A percentile compares a stretch with the other conserved stretches of the same genome.
phyloP scores from a whole-genome alignment of 2,888 invertebrate genomes.

The Agonopterix alstromeriana region DNA sequence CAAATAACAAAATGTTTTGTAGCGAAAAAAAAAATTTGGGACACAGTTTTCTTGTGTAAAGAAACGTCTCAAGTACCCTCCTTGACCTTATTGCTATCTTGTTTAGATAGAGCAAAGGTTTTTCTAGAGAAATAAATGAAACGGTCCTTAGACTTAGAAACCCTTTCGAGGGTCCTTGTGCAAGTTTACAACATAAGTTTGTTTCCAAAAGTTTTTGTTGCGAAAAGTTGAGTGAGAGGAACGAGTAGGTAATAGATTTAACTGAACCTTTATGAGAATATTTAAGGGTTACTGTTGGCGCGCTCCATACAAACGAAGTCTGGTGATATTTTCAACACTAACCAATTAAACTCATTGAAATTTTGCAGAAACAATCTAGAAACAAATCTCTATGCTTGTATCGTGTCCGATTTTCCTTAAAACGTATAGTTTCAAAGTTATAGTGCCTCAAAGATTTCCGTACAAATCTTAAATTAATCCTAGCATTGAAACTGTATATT shows the following conservation, averaged over 20 bases:
- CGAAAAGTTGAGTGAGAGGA: slow-evolving; percentile 7
- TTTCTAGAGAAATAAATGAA: slow-evolving; percentile 30
- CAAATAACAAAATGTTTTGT: not conserved
- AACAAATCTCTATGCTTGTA: no score
- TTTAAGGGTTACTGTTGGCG: no score
- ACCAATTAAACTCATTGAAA: no score
- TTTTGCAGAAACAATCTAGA: no score
- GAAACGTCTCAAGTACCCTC: slow-evolving; percentile 4
- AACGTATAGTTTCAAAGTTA: no score
- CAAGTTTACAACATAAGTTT: slow-evolving; percentile 36
- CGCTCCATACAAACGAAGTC: no score
- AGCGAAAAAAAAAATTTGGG: not conserved
- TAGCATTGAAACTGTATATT: no score
- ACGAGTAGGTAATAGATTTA: not conserved
- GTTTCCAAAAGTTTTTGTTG: slow-evolving; percentile 29
- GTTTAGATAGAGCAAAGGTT: slow-evolving; percentile 26
- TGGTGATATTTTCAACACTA: no score
- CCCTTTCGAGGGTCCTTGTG: slow-evolving; percentile 27
- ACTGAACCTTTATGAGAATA: no score
- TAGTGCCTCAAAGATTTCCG: no score
- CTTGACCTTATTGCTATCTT: slow-evolving; percentile 21
- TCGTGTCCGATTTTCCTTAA: no score
- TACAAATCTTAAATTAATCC: no score
- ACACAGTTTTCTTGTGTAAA: not conserved
- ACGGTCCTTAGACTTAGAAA: slow-evolving; percentile 27